phyloP scores from a whole-genome alignment of 2,888 invertebrate species.

The Conchocele bisecta region DNA sequence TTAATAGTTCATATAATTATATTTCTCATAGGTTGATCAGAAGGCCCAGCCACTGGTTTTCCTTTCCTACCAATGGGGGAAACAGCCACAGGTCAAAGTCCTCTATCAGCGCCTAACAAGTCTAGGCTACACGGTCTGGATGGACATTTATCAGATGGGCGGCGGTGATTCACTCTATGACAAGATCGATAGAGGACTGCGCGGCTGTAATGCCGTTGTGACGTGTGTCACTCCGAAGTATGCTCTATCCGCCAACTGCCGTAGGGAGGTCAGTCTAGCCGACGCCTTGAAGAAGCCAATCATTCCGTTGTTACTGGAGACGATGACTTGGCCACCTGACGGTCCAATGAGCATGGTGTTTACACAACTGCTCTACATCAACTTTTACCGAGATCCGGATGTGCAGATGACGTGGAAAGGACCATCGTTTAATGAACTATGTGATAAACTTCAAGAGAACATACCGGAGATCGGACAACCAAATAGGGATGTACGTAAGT shows the following conservation, averaged over 20 bases:
- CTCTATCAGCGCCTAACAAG: constrained; percentile 72
- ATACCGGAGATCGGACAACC: not conserved
- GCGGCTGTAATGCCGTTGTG: constrained; percentile 75
- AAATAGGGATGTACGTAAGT: not conserved
- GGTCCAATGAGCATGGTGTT: constrained; percentile 81
- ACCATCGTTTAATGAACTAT: constrained; percentile 65
- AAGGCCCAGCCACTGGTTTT: constrained; percentile 76
- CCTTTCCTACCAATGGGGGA: constrained; percentile 81
- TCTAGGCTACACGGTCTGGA: constrained; percentile 78
- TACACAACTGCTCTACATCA: constrained; percentile 76
- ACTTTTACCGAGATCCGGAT: constrained; percentile 64
- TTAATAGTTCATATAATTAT: no score
- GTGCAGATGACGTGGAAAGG: constrained; percentile 69
- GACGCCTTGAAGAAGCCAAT: constrained; percentile 80
- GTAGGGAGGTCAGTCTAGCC: constrained; percentile 79
- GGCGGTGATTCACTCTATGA: constrained; percentile 81
- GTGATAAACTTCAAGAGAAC: constrained; percentile 49
- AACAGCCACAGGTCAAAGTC: constrained; percentile 75
- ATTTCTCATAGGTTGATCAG: no score
- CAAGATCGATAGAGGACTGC: constrained; percentile 79
- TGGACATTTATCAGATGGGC: constrained; percentile 82
- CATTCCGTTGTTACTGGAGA: constrained; percentile 78
- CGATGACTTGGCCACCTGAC: constrained; percentile 78
- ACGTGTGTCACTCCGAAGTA: constrained; percentile 81
- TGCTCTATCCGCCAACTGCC: constrained; percentile 79